Evolutionary conservation across 2,797 vertebrate genomes (phyloP), one percentile per base, ranked within the genome.

Genomic region (Microhierax caerulescens): DNA sequence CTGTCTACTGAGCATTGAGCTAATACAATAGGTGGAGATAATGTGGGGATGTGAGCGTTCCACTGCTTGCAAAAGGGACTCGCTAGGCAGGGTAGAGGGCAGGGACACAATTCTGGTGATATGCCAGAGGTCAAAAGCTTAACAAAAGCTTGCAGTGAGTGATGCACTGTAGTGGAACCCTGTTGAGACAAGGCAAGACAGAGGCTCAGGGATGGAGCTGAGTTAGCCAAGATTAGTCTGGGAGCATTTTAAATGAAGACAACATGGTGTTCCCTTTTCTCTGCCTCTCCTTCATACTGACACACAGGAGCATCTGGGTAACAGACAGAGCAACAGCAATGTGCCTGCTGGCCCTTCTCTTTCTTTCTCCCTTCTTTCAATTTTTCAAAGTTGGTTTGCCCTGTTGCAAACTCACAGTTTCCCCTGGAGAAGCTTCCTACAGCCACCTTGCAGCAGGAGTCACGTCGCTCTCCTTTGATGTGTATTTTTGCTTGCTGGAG

Each of bases 1-100:
- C 18, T 23, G 17, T 57, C n/a, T n/a, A 0, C 2, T 37, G 48
- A 12, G 70, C 30, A 0, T 3, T 37, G 48, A 12, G 65, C 30
- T 64, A 18, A 23, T 9, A 1, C 1, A 39, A 10, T 9, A 13
- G 27, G 19, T 50, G 30, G 22, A 39, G 45, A 37, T 8, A 9
- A 9, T 17, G 4, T 65, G 36, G 41, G 30, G 10, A 17, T 12
- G 19, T 32, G 47, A 5, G 2, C 16, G 60, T 47, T 14, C 50
- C 15, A 7, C n/a, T n/a, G 61, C 50, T 25, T n/a, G n/a, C 47
- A 41, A 30, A 87, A 73, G 15, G 13, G 23, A 28, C 19, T 68
- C 17, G 0, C 10, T 30, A 17, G 21, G 13, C 18, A 32, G 27
- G 21, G 16, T 15, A 6, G 74, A 32, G 28, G 11, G 7, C 37